Percentiles rank a stretch among this genome's conserved stretches.
Evolutionary conservation across 2,888 invertebrate genomes (phyloP).

Genomic region (Dromius quadrimaculatus): DNA sequence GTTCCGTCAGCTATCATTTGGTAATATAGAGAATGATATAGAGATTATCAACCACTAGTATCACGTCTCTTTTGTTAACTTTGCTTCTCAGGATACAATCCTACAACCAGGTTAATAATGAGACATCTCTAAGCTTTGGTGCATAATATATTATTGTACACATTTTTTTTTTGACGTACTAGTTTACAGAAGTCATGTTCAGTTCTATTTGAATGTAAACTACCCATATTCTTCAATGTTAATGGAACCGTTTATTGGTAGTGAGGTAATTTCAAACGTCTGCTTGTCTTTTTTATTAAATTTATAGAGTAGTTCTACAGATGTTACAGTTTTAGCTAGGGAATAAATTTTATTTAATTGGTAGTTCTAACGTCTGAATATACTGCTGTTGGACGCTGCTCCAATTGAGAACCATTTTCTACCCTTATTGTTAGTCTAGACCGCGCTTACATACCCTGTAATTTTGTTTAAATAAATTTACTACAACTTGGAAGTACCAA

Average conservation of each 20-base stretch:
- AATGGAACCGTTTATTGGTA: constrained; percentile 47
- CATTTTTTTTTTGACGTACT: constrained; percentile 23
- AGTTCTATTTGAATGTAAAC: constrained; percentile 44
- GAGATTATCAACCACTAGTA: too few species aligned
- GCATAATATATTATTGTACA: too few species aligned
- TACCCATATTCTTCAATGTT: constrained; percentile 44
- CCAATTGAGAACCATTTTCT: neutral
- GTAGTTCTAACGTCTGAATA: constrained; percentile 32
- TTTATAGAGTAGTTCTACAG: constrained; percentile 43
- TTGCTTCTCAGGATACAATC: too few species aligned
- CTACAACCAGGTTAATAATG: too few species aligned
- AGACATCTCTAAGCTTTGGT: too few species aligned
- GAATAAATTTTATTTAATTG: constrained; percentile 50
- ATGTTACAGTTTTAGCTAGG: constrained; percentile 44
- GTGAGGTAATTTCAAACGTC: constrained; percentile 43
- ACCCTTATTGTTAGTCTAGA: too few species aligned
- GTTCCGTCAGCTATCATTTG: too few species aligned
- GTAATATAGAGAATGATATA: too few species aligned
- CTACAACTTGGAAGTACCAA: too few species aligned
- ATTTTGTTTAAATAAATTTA: constrained; percentile 25
- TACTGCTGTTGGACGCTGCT: constrained; percentile 3
- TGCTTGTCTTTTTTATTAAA: constrained; percentile 48
- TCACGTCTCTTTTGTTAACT: too few species aligned
- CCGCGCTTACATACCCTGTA: neutral
- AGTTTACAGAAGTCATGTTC: constrained; percentile 2